These are phyloP conservation scores for Unio pictorum DNA, from an alignment of 2,888 invertebrate species.

Conservation along the genomic window DNA sequence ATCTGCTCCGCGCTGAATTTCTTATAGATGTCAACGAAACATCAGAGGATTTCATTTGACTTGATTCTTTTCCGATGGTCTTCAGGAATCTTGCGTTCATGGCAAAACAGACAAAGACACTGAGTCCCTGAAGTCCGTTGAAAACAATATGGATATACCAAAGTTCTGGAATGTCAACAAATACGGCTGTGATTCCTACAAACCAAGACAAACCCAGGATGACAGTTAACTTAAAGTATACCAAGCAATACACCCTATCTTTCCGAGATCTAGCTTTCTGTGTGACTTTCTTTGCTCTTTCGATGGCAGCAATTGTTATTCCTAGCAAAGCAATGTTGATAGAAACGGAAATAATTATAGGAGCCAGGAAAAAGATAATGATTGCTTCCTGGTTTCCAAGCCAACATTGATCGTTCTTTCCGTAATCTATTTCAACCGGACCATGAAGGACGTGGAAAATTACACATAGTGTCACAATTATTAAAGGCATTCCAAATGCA, in stretches of 20 bases:
- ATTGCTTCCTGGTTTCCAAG: slow-evolving; percentile 10
- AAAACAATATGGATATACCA: slow-evolving; percentile 17
- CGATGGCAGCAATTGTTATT: slow-evolving; percentile 9
- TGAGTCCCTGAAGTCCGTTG: slow-evolving; percentile 21
- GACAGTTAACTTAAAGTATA: slow-evolving; percentile 18
- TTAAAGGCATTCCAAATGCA: slow-evolving; percentile 1
- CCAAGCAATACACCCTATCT: slow-evolving; percentile 11
- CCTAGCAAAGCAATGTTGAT: slow-evolving; percentile 11
- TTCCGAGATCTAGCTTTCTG: background rate
- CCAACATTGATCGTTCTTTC: slow-evolving; percentile 11
- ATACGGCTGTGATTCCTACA: slow-evolving; percentile 9
- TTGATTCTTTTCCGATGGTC: background rate
- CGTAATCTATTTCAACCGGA: slow-evolving; percentile 5
- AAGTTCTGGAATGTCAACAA: slow-evolving; percentile 8
- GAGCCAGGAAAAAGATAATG: slow-evolving; percentile 11
- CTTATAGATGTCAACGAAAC: too few relatives aligned
- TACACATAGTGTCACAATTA: background rate
- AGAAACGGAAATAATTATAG: slow-evolving; percentile 5
- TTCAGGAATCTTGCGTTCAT: slow-evolving; percentile 13
- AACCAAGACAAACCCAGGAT: slow-evolving; percentile 23
- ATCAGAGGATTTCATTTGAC: background rate
- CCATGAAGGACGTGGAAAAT: slow-evolving; percentile 7
- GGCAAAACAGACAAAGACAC: slow-evolving; percentile 16
- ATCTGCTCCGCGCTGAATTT: too few relatives aligned
- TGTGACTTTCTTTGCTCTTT: slow-evolving; percentile 1